Evolutionary conservation across 2,888 invertebrate genomes (phyloP).

Genomic region (Drosophila parthenogenetica): DNA sequence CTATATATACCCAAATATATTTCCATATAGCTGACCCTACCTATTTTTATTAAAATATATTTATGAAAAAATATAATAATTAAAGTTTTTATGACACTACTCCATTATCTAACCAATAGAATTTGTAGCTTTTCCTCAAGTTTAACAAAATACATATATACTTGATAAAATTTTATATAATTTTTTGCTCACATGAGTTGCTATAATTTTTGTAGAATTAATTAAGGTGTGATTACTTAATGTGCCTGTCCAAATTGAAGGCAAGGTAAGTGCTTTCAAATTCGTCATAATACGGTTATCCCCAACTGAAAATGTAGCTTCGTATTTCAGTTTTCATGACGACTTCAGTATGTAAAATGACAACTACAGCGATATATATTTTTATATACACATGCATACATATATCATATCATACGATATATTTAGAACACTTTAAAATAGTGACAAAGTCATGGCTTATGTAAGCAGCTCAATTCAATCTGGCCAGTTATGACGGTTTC

Average conservation of each 20-base stretch:
- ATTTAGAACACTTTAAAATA: slow-evolving; percentile 33
- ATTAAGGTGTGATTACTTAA: not conserved
- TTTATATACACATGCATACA: not conserved
- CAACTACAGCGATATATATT: slow-evolving; percentile 2
- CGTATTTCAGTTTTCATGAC: slow-evolving; percentile 39
- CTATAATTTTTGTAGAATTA: not conserved
- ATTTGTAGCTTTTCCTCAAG: too few relatives aligned
- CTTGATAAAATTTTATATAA: too few relatives aligned
- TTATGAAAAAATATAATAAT: too few relatives aligned
- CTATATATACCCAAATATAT: too few relatives aligned
- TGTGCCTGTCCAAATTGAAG: not conserved
- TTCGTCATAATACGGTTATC: slow-evolving; percentile 65
- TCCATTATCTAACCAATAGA: too few relatives aligned
- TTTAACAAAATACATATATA: too few relatives aligned
- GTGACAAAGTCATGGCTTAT: slow-evolving; percentile 42
- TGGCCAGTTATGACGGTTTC: slow-evolving; percentile 15
- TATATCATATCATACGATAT: not conserved
- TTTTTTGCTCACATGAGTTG: too few relatives aligned
- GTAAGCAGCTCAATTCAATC: slow-evolving; percentile 35
- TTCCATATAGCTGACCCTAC: too few relatives aligned
- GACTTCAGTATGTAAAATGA: slow-evolving; percentile 28
- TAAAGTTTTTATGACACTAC: too few relatives aligned
- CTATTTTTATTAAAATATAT: too few relatives aligned
- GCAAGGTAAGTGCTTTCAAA: slow-evolving; percentile 51
- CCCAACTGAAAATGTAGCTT: slow-evolving; percentile 54